phyloP scores from a whole-genome alignment of 2,888 invertebrate species.

The Endomychus coccineus region DNA sequence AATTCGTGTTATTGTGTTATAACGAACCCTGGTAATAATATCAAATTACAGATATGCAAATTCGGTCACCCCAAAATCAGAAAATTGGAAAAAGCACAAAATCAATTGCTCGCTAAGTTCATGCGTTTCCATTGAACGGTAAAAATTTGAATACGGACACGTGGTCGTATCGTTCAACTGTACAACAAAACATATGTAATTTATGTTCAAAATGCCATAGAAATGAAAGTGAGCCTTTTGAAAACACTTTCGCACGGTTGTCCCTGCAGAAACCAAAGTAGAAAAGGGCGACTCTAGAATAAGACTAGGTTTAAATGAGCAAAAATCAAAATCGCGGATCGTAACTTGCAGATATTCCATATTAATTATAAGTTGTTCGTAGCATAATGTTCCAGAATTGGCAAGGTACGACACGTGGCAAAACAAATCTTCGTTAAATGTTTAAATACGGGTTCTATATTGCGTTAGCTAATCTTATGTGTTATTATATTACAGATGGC shows the following conservation, averaged over 20 bases:
- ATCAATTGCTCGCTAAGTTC: slow-evolving; percentile 28
- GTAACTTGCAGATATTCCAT: slow-evolving; percentile 39
- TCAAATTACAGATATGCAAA: slow-evolving; percentile 23
- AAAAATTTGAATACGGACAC: slow-evolving; percentile 39
- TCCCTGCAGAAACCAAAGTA: slow-evolving; percentile 15
- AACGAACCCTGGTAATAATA: too few species aligned
- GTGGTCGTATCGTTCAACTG: slow-evolving; percentile 36
- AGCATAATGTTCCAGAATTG: slow-evolving; percentile 42
- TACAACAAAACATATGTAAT: slow-evolving; percentile 38
- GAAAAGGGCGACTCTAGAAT: slow-evolving; percentile 17
- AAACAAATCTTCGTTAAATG: slow-evolving; percentile 39
- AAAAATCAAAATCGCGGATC: slow-evolving; percentile 43
- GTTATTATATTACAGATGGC: slow-evolving; percentile 16
- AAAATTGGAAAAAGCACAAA: slow-evolving; percentile 26
- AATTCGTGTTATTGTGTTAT: not conserved
- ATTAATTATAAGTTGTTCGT: slow-evolving; percentile 44
- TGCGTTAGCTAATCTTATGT: slow-evolving; percentile 23
- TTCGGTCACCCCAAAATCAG: slow-evolving; percentile 23
- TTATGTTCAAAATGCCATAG: slow-evolving; percentile 35
- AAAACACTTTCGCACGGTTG: slow-evolving; percentile 24
- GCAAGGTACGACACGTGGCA: slow-evolving; percentile 37
- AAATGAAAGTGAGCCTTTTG: slow-evolving; percentile 32
- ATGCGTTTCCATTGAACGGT: slow-evolving; percentile 24
- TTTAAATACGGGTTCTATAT: slow-evolving; percentile 41
- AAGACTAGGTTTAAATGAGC: slow-evolving; percentile 38